These are phyloP conservation scores for Selenia dentaria DNA, from an alignment of 2,888 invertebrate species.

Conservation along the genomic window DNA sequence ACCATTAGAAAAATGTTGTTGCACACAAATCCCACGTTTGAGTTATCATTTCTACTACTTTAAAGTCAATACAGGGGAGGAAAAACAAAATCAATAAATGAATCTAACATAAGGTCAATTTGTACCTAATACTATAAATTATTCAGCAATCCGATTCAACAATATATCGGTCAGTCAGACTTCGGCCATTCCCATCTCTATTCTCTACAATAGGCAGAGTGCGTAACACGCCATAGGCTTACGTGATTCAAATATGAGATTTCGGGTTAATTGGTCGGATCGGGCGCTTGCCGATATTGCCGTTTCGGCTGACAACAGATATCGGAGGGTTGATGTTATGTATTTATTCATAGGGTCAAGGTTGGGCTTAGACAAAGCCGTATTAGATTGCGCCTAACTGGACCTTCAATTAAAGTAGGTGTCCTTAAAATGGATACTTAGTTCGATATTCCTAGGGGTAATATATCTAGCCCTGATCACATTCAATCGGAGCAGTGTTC, in stretches of 20 bases:
- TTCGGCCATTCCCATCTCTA: neutral
- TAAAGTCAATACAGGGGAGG: no score
- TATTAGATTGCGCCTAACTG: constrained; percentile 1
- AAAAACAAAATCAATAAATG: no score
- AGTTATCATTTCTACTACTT: no score
- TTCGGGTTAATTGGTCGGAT: constrained; percentile 48
- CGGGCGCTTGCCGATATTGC: constrained; percentile 30
- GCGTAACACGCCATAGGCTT: constrained; percentile 51
- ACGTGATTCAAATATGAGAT: constrained; percentile 59
- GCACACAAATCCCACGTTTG: no score
- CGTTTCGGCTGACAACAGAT: constrained; percentile 30
- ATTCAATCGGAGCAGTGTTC: no score
- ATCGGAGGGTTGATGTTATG: constrained; percentile 29
- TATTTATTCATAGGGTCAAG: constrained; percentile 37
- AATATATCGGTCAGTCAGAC: neutral
- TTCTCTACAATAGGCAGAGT: constrained; percentile 19
- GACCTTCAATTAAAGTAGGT: constrained; percentile 2
- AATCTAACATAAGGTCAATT: no score
- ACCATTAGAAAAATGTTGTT: no score
- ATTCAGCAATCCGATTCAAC: neutral
- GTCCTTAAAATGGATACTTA: constrained; percentile 3
- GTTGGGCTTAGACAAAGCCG: constrained; percentile 26
- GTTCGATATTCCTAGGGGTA: no score
- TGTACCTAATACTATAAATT: no score
- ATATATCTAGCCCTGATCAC: no score